phyloP scores from a whole-genome alignment of 2,888 invertebrate species.

The Sycophila texana region DNA sequence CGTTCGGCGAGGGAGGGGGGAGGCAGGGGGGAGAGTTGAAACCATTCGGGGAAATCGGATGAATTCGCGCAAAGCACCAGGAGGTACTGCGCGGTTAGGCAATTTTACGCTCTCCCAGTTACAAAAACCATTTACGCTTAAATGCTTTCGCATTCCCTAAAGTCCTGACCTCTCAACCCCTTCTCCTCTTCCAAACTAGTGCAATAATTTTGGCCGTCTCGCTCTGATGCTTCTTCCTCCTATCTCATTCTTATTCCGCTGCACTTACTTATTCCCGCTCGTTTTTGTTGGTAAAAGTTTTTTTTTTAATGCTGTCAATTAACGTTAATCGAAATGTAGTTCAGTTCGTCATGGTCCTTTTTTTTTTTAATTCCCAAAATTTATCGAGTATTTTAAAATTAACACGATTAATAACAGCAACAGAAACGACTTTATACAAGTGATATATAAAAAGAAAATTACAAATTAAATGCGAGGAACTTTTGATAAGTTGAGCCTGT shows the following conservation, averaged over 20 bases:
- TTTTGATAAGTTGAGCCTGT: neutral
- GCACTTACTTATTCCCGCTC: neutral
- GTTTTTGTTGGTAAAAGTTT: neutral
- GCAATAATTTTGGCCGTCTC: slow-evolving; percentile 43
- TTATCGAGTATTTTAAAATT: neutral
- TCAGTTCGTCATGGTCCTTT: too few species aligned
- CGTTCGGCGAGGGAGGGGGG: slow-evolving; percentile 29
- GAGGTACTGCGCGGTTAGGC: slow-evolving; percentile 72
- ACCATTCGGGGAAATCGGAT: slow-evolving; percentile 61
- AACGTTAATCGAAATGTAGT: too few species aligned
- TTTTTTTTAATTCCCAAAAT: too few species aligned
- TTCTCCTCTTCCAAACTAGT: neutral
- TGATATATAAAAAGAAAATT: too few species aligned
- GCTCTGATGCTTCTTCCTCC: slow-evolving; percentile 27
- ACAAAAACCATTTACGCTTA: slow-evolving; percentile 75
- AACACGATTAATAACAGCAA: too few species aligned
- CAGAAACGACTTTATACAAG: too few species aligned
- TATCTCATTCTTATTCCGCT: slow-evolving; percentile 30
- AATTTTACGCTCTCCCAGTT: slow-evolving; percentile 75
- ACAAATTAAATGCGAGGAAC: too few species aligned
- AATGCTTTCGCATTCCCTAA: slow-evolving; percentile 69
- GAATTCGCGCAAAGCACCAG: slow-evolving; percentile 68
- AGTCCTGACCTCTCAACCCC: slow-evolving; percentile 50
- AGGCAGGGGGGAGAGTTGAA: slow-evolving; percentile 22
- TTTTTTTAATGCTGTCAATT: neutral